phyloP scores from a whole-genome alignment of 2,888 invertebrate genomes.

The Agrotis ipsilon region DNA sequence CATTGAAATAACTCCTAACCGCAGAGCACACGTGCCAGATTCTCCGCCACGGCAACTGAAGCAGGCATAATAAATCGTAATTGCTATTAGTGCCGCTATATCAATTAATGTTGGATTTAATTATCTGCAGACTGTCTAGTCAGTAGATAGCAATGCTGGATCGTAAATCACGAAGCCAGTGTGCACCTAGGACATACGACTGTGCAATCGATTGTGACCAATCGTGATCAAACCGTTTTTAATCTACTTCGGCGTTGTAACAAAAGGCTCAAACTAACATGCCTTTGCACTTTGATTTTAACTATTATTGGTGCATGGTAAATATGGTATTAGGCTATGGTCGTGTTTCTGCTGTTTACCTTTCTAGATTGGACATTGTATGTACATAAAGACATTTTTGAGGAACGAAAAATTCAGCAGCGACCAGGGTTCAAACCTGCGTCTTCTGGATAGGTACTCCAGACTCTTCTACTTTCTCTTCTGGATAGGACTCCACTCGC shows the following conservation, averaged over 20 bases:
- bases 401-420: too few relatives aligned
- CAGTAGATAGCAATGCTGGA: constrained; percentile 69
- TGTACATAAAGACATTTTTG: background rate
- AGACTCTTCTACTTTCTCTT: too few relatives aligned
- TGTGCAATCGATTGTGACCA: constrained; percentile 83
- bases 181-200: constrained; percentile 68
- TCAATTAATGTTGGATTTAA: constrained; percentile 86
- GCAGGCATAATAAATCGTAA: constrained; percentile 76
- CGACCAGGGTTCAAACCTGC: too few relatives aligned
- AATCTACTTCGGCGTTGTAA: constrained; percentile 62
- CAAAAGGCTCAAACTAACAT: constrained; percentile 57
- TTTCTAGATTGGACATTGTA: constrained; percentile 3
- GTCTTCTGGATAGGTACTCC: too few relatives aligned
- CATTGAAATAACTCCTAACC: constrained; percentile 36
- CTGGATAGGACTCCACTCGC: too few relatives aligned
- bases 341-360: constrained; percentile 4
- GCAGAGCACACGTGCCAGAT: constrained; percentile 40
- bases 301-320: constrained; percentile 40
- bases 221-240: constrained; percentile 67
- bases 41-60: constrained; percentile 56
- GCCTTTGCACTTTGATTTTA: constrained; percentile 56
- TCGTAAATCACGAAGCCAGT: constrained; percentile 78
- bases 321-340: constrained; percentile 22
- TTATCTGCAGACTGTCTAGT: constrained; percentile 82
- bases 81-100: constrained; percentile 82